Evolutionary conservation across 2,113 vertebrate species (phyloP), one percentile per base, ranked within the genome.

Genomic region (Bubalus kerabau): DNA sequence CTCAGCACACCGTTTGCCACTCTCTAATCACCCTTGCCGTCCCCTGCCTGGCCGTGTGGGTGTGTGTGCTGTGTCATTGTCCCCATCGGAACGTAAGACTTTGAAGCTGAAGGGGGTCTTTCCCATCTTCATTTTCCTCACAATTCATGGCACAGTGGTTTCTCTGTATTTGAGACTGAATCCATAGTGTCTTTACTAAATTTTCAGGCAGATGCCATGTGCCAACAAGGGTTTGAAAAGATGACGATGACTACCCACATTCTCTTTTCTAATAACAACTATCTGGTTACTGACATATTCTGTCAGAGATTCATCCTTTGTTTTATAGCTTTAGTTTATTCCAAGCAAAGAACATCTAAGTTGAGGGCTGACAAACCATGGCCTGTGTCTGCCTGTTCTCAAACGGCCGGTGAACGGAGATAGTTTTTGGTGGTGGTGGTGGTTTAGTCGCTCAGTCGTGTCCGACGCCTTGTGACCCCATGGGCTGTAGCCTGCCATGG

Each of bases 331-430:
- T 62, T 60, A 1, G 32, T 90, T 59, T 83, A 7, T 43, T 46
- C 30, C 17, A 28, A 84, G 57, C 21, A 86, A 67, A 48, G 6
- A 52, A 57, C 11, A 12, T 74, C 26, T 64, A 32, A 90, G 12
- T 9, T 3, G 15, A 24, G 15, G 0, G 1, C 5, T 56, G 32
- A 50, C 32, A n/a, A 3, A 6, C 23, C 9, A 1, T 21, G 10
- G 30, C 40, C 50, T 46, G 4, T 46, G 11, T n/a, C 2, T 64
- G 13, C 21, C 9, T 56, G 0, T 57, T 82, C 7, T 54, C 36
- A 3, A 13, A 21, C 1, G 5, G 3, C 48, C 11, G 46, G 64
- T 26, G 50, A 64, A 32, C 21, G 11, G 30, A 92, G 54, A 85
- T 82, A 2, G 0, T 52, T 64, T 86, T 40, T 12, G 19, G 10